Evolutionary conservation across 2,113 vertebrate genomes (phyloP), one percentile per base, ranked within the genome.

Genomic region (Falcunculus frontatus): DNA sequence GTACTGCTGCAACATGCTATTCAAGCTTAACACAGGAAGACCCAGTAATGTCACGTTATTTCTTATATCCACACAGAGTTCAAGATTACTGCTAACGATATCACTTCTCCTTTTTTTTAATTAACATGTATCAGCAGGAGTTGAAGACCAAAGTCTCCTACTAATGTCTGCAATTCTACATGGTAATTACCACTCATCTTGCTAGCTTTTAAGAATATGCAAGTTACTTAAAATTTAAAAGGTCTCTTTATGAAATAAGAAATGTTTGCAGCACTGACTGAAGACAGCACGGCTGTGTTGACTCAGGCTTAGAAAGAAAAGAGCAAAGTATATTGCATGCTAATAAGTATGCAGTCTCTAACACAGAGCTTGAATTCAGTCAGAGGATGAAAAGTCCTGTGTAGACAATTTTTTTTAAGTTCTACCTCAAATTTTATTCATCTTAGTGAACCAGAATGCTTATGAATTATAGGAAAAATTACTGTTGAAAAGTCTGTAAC

Each of bases 211-310:
- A 92, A 84, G 73, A 70, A 49, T 47, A 62, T 53, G 46, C 26
- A 63, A 84, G 46, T 87, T 85, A 72, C 41, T 78, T 87, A 78
- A 74, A 93, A 76, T 89, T 76, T 86, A 92, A 90, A 93, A 84
- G 14, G 10, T 49, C 27, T 82, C 33, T 57, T 81, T 87, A 72
- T 72, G 62, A 67, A 91, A 78, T 60, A 78, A 70, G 25, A 85
- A 91, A 82, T 75, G 41, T 88, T 92, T 94, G 41, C 49, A 81
- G 30, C 64, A 55, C 35, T 79, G n/a, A 90, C 67, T 79, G 53
- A 90, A 85, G 75, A 69, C 46, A 60, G 19, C n/a, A 52, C 29
- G 72, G 14, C 18, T 30, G 2, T 88, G 49, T 81, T 91, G 75
- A 88, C 62, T 82, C 70, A 85, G 29, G 37, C n/a, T 88, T 86